A percentile compares a stretch with the other conserved stretches of the same genome.
phyloP scores from a whole-genome alignment of 2,113 vertebrate species.

The Jaculus jaculus region DNA sequence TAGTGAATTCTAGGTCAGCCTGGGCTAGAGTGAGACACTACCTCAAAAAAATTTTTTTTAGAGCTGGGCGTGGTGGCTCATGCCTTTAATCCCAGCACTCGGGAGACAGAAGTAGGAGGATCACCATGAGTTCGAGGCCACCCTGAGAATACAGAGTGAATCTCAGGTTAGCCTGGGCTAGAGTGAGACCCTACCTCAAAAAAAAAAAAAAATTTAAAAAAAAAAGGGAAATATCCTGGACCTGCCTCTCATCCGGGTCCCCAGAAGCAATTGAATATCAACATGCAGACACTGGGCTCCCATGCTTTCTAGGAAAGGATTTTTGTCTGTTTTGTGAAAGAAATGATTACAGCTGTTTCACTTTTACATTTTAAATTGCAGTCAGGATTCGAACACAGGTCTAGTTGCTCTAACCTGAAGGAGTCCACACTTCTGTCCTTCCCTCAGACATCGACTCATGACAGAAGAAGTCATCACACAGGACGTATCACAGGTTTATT shows the following conservation, averaged over 20 bases:
- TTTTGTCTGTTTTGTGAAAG: constrained; percentile 17
- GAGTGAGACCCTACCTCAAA: too few species aligned
- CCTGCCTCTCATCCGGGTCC: not conserved
- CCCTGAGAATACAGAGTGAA: too few species aligned
- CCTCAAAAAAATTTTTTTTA: too few species aligned
- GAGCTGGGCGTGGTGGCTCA: too few species aligned
- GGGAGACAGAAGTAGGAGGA: too few species aligned
- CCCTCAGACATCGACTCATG: constrained; percentile 10
- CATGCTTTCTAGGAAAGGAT: not conserved
- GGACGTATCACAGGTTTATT: constrained; percentile 35
- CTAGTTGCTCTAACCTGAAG: constrained; percentile 33
- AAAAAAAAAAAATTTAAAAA: too few species aligned
- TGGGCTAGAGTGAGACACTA: too few species aligned
- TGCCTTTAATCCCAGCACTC: too few species aligned
- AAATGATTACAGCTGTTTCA: not conserved
- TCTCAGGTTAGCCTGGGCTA: too few species aligned
- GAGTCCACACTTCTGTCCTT: constrained; percentile 18
- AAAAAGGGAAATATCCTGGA: not conserved
- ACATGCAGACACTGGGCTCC: not conserved
- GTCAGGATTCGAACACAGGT: not conserved
- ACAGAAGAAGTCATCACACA: not conserved
- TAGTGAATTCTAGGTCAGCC: too few species aligned
- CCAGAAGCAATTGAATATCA: not conserved
- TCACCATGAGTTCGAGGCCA: too few species aligned
- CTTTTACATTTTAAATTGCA: not conserved